Conservation (phyloP, 1,140 invertebrate genomes). For the Magallana ariakensis region DNA sequence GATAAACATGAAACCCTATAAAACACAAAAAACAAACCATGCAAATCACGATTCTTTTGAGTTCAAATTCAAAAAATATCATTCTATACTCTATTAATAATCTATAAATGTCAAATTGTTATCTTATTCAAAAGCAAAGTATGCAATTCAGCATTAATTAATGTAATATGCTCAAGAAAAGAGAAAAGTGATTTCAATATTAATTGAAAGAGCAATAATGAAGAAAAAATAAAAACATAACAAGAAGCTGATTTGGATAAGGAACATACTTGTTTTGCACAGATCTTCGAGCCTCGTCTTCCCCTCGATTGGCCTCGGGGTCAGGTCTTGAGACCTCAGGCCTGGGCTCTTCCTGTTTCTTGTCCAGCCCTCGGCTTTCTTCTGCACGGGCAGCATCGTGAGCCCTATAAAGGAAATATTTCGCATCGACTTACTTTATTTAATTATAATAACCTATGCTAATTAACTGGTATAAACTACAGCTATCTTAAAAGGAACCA, state of each 20-base stretch:
- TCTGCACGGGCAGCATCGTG: constrained; percentile 48
- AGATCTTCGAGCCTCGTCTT: constrained; percentile 43
- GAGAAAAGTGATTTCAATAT: constrained; percentile 5
- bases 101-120: neutral
- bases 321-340: neutral
- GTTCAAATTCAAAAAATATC: neutral
- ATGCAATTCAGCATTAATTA: neutral
- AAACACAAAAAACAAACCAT: neutral
- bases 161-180: neutral
- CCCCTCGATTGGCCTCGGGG: neutral
- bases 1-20: neutral
- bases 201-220: neutral
- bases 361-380: neutral
- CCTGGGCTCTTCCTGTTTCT: neutral
- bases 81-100: neutral
- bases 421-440: no score
- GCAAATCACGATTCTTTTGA: constrained; percentile 7
- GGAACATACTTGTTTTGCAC: constrained; percentile 56
- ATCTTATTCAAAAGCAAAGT: neutral
- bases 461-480: no score
- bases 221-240: constrained; percentile 6
- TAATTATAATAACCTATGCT: no score
- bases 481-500: no score
- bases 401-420: constrained; percentile 15
- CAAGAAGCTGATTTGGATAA: neutral